phyloP scores from a whole-genome alignment of 2,888 invertebrate species.

The Protonemura montana region DNA sequence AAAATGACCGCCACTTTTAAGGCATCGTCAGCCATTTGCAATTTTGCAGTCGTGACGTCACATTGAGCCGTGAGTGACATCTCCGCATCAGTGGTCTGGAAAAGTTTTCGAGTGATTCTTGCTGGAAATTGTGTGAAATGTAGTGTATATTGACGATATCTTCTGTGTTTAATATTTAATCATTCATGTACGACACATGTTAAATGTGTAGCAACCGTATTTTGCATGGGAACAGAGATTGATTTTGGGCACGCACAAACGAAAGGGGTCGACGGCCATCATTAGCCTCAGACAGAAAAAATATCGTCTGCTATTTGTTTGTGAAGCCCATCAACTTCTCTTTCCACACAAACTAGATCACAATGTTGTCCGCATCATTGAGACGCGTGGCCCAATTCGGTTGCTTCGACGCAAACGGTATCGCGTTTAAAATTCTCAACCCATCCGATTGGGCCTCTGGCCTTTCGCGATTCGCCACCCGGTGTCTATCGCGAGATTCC shows the following conservation, averaged over 20 bases:
- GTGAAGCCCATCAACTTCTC: neutral
- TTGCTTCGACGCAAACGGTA: slow-evolving; percentile 3
- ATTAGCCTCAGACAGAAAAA: neutral
- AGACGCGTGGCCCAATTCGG: neutral
- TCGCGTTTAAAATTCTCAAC: neutral
- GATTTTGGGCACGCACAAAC: neutral
- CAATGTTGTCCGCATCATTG: neutral
- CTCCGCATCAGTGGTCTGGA: neutral
- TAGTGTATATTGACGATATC: slow-evolving; percentile 1
- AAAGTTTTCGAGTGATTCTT: neutral
- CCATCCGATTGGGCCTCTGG: neutral
- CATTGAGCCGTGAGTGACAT: neutral
- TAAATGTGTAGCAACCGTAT: neutral
- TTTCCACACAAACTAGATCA: neutral
- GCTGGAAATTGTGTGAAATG: neutral
- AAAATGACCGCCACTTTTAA: no score
- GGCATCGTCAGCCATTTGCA: neutral
- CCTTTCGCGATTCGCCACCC: neutral
- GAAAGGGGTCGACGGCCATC: slow-evolving; percentile 12
- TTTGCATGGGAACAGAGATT: neutral
- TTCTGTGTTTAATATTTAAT: neutral
- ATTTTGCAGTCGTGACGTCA: neutral
- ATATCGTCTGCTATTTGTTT: neutral
- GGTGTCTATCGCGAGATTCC: neutral
- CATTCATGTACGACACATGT: neutral